Conservation (phyloP, 2,888 invertebrate genomes). For the Brenthis daphne region DNA sequence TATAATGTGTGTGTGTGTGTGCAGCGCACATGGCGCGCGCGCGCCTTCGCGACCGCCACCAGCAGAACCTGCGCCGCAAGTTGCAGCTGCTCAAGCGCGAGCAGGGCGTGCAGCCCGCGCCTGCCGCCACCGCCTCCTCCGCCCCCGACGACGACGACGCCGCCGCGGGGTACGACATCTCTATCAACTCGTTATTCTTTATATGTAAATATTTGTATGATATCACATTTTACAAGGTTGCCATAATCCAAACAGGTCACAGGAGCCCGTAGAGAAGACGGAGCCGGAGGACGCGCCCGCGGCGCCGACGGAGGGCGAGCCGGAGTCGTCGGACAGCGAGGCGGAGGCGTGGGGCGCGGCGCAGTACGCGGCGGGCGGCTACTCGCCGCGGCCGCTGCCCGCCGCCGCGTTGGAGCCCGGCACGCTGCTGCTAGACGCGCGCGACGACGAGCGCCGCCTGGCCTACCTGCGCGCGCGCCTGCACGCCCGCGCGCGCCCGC, state of each 20-base stretch:
- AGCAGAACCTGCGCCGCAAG: constrained; percentile 93
- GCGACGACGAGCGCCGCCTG: constrained; percentile 88
- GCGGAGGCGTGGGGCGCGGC: constrained; percentile 47
- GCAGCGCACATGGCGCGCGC: constrained; percentile 96
- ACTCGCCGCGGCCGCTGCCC: constrained; percentile 89
- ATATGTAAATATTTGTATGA: too few relatives aligned
- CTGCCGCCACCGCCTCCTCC: background rate
- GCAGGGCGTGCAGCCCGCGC: constrained; percentile 77
- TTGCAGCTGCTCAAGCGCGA: constrained; percentile 94
- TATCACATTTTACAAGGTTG: too few relatives aligned
- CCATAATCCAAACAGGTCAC: constrained; percentile 26
- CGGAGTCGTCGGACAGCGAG: constrained; percentile 37
- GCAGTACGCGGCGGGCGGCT: constrained; percentile 89
- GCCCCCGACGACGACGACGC: too few relatives aligned
- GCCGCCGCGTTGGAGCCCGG: constrained; percentile 86
- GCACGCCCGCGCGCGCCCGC: constrained; percentile 65
- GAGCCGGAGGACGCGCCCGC: constrained; percentile 36
- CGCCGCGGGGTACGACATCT: background rate
- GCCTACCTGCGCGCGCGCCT: constrained; percentile 87
- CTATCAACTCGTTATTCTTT: too few relatives aligned
- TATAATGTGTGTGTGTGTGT: constrained; percentile 1
- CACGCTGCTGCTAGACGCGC: constrained; percentile 88
- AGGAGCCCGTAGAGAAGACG: constrained; percentile 32
- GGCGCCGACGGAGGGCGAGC: constrained; percentile 39
- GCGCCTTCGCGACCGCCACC: constrained; percentile 94